A percentile compares a stretch with the other conserved stretches of the same genome.
Conservation (phyloP, 1,140 invertebrate species). For the Brachionus sp. region DNA sequence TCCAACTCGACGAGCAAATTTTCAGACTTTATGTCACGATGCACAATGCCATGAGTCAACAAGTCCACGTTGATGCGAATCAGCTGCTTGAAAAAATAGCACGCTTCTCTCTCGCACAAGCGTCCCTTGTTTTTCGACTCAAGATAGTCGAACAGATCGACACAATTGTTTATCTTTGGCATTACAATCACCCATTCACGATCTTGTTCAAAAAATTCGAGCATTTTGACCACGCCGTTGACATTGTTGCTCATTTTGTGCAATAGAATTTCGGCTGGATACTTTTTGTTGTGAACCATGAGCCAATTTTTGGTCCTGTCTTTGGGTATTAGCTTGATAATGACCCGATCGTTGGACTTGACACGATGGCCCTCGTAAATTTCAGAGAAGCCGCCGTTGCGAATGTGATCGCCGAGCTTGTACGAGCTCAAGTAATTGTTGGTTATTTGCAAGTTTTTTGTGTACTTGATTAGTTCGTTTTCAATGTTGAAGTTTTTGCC, state of each 20-base stretch:
- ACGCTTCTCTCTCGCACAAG: slow-evolving; percentile 12
- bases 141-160: slow-evolving; percentile 44
- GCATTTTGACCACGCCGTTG: slow-evolving; percentile 27
- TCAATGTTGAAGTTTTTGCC: slow-evolving; percentile 39
- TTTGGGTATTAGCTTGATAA: slow-evolving; percentile 44
- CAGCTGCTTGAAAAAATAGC: slow-evolving; percentile 42
- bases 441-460: background rate
- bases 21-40: slow-evolving; percentile 46
- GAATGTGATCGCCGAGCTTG: slow-evolving; percentile 17
- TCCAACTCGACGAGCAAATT: slow-evolving; percentile 44
- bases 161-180: slow-evolving; percentile 27
- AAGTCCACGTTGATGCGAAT: background rate
- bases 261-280: slow-evolving; percentile 43
- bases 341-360: background rate
- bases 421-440: slow-evolving; percentile 1
- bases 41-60: slow-evolving; percentile 26
- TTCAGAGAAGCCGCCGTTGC: slow-evolving; percentile 43
- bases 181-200: slow-evolving; percentile 38
- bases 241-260: slow-evolving; percentile 32
- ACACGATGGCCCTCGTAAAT: slow-evolving; percentile 31
- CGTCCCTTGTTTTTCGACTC: slow-evolving; percentile 16
- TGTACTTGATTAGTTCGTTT: slow-evolving; percentile 41
- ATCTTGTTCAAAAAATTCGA: slow-evolving; percentile 44
- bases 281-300: slow-evolving; percentile 44
- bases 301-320: slow-evolving; percentile 46